Percentiles rank a stretch among this genome's conserved stretches.
phyloP scores from a whole-genome alignment of 1,140 invertebrate genomes.

The Drosophila sulfurigaster region DNA sequence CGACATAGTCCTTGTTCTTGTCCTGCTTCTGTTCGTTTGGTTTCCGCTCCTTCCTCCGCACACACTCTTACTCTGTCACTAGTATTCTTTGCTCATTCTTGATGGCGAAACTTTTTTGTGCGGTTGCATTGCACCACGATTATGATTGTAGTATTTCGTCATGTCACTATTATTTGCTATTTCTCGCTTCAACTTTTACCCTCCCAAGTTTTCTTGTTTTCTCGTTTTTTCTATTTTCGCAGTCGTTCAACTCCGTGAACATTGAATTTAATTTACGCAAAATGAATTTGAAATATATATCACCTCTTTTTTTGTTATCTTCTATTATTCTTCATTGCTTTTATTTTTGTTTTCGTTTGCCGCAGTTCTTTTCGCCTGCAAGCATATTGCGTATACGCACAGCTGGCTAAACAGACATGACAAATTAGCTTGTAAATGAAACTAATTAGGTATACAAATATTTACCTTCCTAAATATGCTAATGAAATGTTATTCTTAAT shows the following conservation, averaged over 20 bases:
- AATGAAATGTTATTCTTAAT: conserved; percentile 74
- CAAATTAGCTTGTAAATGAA: conserved; percentile 59
- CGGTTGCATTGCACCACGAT: conserved; percentile 67
- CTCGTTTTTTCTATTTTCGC: conserved; percentile 2
- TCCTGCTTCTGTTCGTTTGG: conserved; percentile 7
- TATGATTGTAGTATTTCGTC: conserved; percentile 82
- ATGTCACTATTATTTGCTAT: conserved; percentile 81
- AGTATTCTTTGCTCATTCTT: conserved; percentile 52
- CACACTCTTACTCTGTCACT: neutral
- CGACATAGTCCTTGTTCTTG: neutral
- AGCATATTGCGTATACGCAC: conserved; percentile 41
- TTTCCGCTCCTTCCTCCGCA: conserved; percentile 1
- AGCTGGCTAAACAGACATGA: conserved; percentile 41
- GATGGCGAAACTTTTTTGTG: conserved; percentile 77
- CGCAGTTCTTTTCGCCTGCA: neutral
- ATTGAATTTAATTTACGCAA: conserved; percentile 58
- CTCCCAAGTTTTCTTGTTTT: conserved; percentile 28
- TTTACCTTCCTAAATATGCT: conserved; percentile 72
- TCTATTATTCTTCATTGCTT: conserved; percentile 32
- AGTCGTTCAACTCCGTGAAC: conserved; percentile 39
- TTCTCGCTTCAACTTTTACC: conserved; percentile 75
- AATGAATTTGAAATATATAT: conserved; percentile 63
- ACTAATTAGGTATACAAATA: conserved; percentile 73
- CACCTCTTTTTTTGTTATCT: conserved; percentile 20
- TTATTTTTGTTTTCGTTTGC: neutral